A percentile compares a stretch with the other conserved stretches of the same genome.
phyloP scores from a whole-genome alignment of 2,797 vertebrate genomes.

The Acanthiza pusilla region DNA sequence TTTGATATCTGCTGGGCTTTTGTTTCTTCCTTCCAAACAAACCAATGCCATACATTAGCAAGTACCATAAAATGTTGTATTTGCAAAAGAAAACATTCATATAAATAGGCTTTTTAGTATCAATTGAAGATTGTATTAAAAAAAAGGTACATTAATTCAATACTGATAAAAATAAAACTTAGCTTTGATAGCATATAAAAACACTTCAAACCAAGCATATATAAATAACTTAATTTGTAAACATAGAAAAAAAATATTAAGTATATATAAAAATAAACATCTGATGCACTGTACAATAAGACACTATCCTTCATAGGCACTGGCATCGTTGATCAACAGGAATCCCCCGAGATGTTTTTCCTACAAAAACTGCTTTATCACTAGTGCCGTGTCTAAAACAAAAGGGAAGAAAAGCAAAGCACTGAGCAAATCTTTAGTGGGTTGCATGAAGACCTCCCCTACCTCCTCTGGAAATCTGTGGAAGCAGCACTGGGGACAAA shows the following conservation, averaged over 20 bases:
- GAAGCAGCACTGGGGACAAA: not conserved
- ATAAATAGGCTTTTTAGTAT: slow-evolving; percentile 71
- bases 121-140: slow-evolving; percentile 41
- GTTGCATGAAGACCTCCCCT: not conserved
- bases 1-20: not conserved
- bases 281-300: slow-evolving; percentile 69
- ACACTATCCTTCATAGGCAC: slow-evolving; percentile 64
- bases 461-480: not conserved
- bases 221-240: slow-evolving; percentile 78
- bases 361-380: slow-evolving; percentile 37
- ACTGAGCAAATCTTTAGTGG: not conserved
- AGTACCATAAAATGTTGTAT: slow-evolving; percentile 61
- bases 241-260: slow-evolving; percentile 65
- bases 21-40: slow-evolving; percentile 25
- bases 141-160: slow-evolving; percentile 64
- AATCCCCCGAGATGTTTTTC: slow-evolving; percentile 57
- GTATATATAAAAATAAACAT: slow-evolving; percentile 75
- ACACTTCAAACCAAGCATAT: slow-evolving; percentile 62
- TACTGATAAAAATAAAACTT: slow-evolving; percentile 69
- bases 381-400: slow-evolving; percentile 53
- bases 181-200: slow-evolving; percentile 68
- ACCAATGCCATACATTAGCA: slow-evolving; percentile 4
- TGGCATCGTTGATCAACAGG: not conserved
- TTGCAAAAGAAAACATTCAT: slow-evolving; percentile 59
- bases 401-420: slow-evolving; percentile 10